These are phyloP conservation scores for Zaprionus ghesquierei DNA, from an alignment of 1,140 invertebrate genomes.

Conservation along the genomic window DNA sequence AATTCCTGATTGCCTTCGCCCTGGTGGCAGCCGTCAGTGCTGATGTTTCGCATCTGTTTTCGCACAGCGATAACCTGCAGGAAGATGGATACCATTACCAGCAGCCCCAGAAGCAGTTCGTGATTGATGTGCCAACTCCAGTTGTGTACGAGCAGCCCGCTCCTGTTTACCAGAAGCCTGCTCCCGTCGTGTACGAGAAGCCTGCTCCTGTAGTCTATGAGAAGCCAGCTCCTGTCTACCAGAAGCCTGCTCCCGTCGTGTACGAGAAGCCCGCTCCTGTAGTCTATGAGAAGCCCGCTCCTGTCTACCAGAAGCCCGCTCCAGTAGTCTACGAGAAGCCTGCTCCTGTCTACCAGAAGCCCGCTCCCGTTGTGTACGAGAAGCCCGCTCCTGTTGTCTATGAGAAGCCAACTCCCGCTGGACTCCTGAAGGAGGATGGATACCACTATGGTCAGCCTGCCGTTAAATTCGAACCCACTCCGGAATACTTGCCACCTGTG, in stretches of 20 bases:
- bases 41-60: conserved; percentile 78
- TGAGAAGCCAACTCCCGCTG: conserved; percentile 30
- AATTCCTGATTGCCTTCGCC: conserved; percentile 71
- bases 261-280: conserved; percentile 11
- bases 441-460: conserved; percentile 57
- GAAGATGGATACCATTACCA: conserved; percentile 77
- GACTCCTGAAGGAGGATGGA: conserved; percentile 59
- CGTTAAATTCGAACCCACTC: conserved; percentile 33
- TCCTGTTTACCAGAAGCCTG: conserved; percentile 16
- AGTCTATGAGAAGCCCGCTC: conserved; percentile 13
- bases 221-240: conserved; percentile 19
- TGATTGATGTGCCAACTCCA: conserved; percentile 65
- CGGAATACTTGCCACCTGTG: conserved; percentile 25
- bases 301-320: neutral
- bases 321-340: conserved; percentile 34
- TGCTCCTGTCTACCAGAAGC: conserved; percentile 24
- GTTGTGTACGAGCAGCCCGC: conserved; percentile 30
- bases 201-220: conserved; percentile 20
- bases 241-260: conserved; percentile 14
- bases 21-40: conserved; percentile 73
- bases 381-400: conserved; percentile 15
- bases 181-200: conserved; percentile 22
- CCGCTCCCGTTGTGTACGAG: conserved; percentile 4
- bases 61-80: conserved; percentile 73
- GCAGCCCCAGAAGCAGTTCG: conserved; percentile 49